Evolutionary conservation across 2,113 vertebrate genomes (phyloP).

Genomic region (Corythornis vintsioides): DNA sequence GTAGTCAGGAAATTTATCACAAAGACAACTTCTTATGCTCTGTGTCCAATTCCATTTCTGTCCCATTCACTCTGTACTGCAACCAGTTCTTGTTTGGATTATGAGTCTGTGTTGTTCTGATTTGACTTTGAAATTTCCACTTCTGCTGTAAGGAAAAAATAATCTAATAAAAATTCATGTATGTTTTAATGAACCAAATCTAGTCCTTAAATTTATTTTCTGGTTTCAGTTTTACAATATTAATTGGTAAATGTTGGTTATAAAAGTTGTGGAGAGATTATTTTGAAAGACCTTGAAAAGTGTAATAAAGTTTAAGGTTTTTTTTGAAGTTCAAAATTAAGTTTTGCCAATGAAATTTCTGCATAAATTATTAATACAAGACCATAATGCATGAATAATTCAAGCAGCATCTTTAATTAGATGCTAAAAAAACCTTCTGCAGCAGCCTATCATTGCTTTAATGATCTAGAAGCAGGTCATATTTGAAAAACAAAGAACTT

Average conservation of each 20-base stretch:
- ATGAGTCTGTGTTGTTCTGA: neutral
- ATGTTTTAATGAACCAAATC: neutral
- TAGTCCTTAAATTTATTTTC: neutral
- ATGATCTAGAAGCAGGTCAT: constrained; percentile 3
- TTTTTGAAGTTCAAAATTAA: constrained; percentile 46
- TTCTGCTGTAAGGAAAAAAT: neutral
- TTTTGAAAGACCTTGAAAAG: constrained; percentile 37
- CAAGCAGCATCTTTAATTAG: constrained; percentile 38
- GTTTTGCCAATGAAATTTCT: constrained; percentile 46
- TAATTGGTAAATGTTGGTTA: neutral
- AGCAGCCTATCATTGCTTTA: constrained; percentile 13
- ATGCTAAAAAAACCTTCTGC: neutral
- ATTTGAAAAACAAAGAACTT: constrained; percentile 50
- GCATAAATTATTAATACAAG: constrained; percentile 58
- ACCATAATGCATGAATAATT: constrained; percentile 55
- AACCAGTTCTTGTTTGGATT: neutral
- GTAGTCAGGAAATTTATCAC: neutral
- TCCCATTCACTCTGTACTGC: fast-evolving
- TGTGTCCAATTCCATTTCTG: neutral
- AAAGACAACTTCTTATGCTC: neutral
- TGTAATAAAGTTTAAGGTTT: constrained; percentile 14
- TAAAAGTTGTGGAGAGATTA: neutral
- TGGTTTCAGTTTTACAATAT: neutral
- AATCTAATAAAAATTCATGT: neutral
- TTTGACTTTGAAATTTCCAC: neutral